Base-by-base conservation (phyloP, 1,140 invertebrate genomes). In the Euura lappo region DNA sequence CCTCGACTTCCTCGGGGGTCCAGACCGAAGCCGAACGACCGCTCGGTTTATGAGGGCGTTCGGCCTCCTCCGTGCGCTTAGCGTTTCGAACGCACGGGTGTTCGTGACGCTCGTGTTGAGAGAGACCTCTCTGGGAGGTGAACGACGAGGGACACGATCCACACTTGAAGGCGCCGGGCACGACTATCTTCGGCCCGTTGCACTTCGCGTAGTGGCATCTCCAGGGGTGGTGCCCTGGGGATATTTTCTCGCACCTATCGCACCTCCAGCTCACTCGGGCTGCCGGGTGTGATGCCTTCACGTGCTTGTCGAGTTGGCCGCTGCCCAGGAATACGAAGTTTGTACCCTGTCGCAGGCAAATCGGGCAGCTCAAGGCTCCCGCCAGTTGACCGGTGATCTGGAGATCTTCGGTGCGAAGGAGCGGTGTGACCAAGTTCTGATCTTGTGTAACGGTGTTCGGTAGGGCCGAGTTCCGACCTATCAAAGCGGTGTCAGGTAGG, bases 71-170 rank as follows among this genome's bases (percentile, higher is more conserved):
- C 1, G n/a, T 2, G 7, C 47, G 47, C 47, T 51, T 51, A 0
- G 42, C 51, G 42, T 75, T 75, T n/a, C 74, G 10, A 47, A 74
- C 7, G 71, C 69, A 13, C 4, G 74, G 74, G 60, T 75, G 74
- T 0, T 11, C 11, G 13, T 68, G 74, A 11, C 74, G 71, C 66
- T 75, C 42, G 65, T 75, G 74, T 47, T 10, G n/a, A 6, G 74
- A 68, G 2, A 75, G 45, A 10, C 72, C 72, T 11, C 72, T 10
- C 42, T 69, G 2, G 8, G 72, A 46, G 11, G 7, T 44, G 47
- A 75, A 51, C 7, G 47, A 8, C 47, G 11, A n/a, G 47, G 6
- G 6, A 7, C 47, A 51, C 6, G 11, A 7, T 1, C 2, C 47
- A 51, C 47, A 51, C 11, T 11, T 11, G 47, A 51, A 51, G 6